phyloP scores from a whole-genome alignment of 2,797 vertebrate species.

The Scyliorhinus canicula region DNA sequence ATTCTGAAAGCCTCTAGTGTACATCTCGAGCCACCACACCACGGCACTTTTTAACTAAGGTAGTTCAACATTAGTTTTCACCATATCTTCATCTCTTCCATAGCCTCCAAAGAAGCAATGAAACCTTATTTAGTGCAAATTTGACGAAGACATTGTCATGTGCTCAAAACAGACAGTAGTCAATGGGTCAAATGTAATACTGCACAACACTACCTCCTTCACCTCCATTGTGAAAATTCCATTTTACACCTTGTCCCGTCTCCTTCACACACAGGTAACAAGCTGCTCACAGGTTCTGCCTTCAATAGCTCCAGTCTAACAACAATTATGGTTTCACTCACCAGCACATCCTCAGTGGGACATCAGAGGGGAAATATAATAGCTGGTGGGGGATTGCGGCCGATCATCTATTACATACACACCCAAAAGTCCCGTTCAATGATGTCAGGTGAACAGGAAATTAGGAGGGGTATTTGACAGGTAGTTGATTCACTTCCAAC shows the following conservation, averaged over 20 bases:
- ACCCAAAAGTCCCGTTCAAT: background rate
- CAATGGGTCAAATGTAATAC: background rate
- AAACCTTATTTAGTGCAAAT: background rate
- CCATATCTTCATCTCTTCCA: background rate
- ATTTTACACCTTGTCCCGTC: background rate
- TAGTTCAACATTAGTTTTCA: background rate
- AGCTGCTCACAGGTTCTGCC: background rate
- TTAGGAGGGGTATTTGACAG: background rate
- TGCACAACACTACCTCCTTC: background rate
- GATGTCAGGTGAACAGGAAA: background rate
- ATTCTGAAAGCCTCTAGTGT: too few species aligned
- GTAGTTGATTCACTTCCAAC: background rate
- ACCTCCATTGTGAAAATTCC: background rate
- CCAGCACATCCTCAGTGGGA: too few species aligned
- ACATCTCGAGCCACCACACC: too few species aligned
- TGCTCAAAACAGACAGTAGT: background rate
- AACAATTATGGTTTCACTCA: background rate
- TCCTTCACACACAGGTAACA: background rate
- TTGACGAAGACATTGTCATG: background rate
- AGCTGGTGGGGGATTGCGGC: background rate
- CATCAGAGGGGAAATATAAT: background rate
- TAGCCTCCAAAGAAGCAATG: background rate
- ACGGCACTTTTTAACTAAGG: background rate
- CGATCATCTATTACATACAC: background rate
- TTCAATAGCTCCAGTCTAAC: background rate